Evolutionary conservation across 2,797 vertebrate genomes (phyloP).

Genomic region (Rhabdomys pumilio): DNA sequence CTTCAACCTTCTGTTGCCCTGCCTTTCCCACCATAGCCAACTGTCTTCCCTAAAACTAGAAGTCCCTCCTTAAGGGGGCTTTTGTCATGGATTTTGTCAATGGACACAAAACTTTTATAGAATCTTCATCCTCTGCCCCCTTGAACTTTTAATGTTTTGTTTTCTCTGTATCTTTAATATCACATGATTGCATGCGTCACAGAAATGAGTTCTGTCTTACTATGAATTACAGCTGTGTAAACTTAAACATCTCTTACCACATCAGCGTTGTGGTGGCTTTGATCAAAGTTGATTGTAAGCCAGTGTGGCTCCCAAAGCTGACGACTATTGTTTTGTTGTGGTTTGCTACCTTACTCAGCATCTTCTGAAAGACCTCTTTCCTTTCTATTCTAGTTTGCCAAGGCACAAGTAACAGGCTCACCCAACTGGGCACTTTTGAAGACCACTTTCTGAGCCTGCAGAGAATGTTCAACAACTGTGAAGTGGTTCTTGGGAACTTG

Average conservation of each 20-base stretch:
- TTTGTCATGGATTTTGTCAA: neutral
- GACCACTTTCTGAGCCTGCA: slow-evolving; percentile 96
- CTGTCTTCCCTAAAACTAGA: neutral
- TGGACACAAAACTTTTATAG: neutral
- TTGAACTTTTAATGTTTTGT: slow-evolving; percentile 4
- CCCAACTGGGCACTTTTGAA: slow-evolving; percentile 92
- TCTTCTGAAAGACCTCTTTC: neutral
- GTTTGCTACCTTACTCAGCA: neutral
- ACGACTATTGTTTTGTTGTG: neutral
- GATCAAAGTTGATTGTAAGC: neutral
- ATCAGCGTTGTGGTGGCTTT: neutral
- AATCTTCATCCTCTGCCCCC: neutral
- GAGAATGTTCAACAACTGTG: slow-evolving; percentile 97
- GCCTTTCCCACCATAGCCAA: neutral
- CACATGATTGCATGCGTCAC: neutral
- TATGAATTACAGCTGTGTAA: neutral
- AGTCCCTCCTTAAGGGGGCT: neutral
- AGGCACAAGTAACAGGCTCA: slow-evolving; percentile 94
- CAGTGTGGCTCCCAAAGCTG: neutral
- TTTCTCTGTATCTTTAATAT: neutral
- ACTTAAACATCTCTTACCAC: neutral
- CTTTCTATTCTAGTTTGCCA: slow-evolving; percentile 93
- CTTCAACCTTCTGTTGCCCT: neutral
- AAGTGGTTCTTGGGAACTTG: slow-evolving; percentile 96
- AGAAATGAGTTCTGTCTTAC: neutral